phyloP scores from a whole-genome alignment of 2,797 vertebrate genomes.

The Sciaenops ocellatus region DNA sequence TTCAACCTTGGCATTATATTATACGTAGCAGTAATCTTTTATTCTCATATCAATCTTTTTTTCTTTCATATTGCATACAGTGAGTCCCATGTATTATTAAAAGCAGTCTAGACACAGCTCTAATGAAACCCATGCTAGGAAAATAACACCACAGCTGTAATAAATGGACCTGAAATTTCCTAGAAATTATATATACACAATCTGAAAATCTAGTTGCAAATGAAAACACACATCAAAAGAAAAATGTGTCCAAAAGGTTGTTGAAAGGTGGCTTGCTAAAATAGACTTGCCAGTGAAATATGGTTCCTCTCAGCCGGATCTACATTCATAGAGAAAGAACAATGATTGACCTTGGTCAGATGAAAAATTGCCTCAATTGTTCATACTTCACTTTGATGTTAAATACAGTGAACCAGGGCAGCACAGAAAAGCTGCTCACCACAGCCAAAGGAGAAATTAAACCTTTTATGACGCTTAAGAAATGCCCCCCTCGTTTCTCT shows the following conservation, averaged over 20 bases:
- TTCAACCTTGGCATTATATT: slow-evolving; percentile 13
- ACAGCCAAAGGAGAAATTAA: slow-evolving; percentile 70
- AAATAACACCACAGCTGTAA: slow-evolving; percentile 29
- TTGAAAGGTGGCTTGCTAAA: slow-evolving; percentile 61
- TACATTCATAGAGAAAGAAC: slow-evolving; percentile 70
- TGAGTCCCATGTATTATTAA: slow-evolving; percentile 39
- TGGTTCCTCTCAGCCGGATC: slow-evolving; percentile 58
- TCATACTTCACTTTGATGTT: slow-evolving; percentile 82
- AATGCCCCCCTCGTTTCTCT: slow-evolving; percentile 29
- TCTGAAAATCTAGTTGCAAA: slow-evolving; percentile 26
- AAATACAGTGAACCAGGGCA: slow-evolving; percentile 72
- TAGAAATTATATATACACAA: slow-evolving; percentile 17
- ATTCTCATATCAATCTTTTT: slow-evolving; percentile 20
- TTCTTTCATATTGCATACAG: slow-evolving; percentile 11
- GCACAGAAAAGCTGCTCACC: slow-evolving; percentile 66
- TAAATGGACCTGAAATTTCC: slow-evolving; percentile 48
- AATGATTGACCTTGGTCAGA: slow-evolving; percentile 79
- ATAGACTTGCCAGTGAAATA: slow-evolving; percentile 60
- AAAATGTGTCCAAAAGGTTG: slow-evolving; percentile 17
- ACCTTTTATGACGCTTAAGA: slow-evolving; percentile 67
- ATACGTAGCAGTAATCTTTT: not conserved
- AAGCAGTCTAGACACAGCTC: slow-evolving; percentile 28
- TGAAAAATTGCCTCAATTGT: slow-evolving; percentile 80
- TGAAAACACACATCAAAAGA: not conserved
- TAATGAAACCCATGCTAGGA: slow-evolving; percentile 26